Evolutionary conservation across 2,797 vertebrate species (phyloP), one percentile per base, ranked within the genome.

Genomic region (Anabacerthia variegaticeps): DNA sequence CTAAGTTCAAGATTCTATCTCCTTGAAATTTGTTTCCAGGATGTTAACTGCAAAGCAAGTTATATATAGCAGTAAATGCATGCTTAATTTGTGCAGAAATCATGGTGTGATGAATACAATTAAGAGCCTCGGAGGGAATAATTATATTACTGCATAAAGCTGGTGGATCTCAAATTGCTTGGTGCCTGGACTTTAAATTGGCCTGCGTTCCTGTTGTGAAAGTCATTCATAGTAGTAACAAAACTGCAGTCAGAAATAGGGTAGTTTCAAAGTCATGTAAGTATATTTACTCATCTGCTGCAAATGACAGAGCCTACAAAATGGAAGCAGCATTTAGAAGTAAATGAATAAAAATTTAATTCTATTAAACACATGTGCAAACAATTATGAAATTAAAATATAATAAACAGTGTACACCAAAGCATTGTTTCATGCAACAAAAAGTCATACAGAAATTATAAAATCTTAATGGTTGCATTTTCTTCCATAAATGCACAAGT

Each of bases 71-170:
- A 98, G 97, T 98, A 98, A 98, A 98, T 98, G 98, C 98, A 98
- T 98, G 98, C 98, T 98, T 98, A 98, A 98, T 98, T 98, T 98
- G 98, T 98, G 97, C 97, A 98, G 98, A 98, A 98, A 98, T 98
- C 98, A 98, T 98, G 98, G 98, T 97, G 98, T 98, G 98, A 98
- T 98, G 98, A 98, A 98, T 98, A 98, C 98, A 98, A 98, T 98
- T 98, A 98, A 98, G 98, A 98, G 98, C 98, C 98, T 98, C 98
- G 23, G 97, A 98, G 98, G 98, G 98, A 98, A 98, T 98, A 98
- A 98, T 98, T 98, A 98, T 98, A 98, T 98, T 98, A 98, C 98
- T 98, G 97, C 97, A 97, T 98, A 98, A 98, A 98, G 98, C 98
- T 97, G 97, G 98, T 98, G 97, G 97, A 97, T 98, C 98, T 98